Conservation (phyloP, 2,113 vertebrate species). For the Accipiter virgatus region DNA sequence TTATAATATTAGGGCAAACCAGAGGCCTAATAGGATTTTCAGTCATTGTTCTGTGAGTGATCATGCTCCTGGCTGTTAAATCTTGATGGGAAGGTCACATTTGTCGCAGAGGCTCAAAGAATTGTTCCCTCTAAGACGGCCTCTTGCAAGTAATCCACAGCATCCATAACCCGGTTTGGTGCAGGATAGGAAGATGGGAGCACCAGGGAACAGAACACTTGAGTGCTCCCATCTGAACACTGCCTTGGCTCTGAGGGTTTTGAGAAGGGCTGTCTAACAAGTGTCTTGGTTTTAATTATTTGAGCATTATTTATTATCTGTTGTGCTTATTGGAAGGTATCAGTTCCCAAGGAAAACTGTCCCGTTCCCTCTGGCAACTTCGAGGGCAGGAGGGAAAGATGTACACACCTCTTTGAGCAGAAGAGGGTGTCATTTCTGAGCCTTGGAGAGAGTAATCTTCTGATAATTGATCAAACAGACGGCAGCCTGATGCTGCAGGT, state of each 20-base stretch:
- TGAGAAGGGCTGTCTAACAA: neutral
- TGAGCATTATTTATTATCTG: neutral
- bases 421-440: neutral
- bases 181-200: no score
- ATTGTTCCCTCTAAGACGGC: no score
- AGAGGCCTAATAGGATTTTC: neutral
- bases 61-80: neutral
- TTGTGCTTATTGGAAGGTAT: neutral
- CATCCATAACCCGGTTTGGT: neutral
- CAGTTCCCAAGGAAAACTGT: neutral
- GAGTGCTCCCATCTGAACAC: accelerated
- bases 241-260: neutral
- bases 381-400: neutral
- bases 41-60: neutral
- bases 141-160: neutral
- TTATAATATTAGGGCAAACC: neutral
- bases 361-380: neutral
- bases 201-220: accelerated
- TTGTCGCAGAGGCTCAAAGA: neutral
- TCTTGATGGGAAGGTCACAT: neutral
- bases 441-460: no score
- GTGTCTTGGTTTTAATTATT: neutral
- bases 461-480: accelerated
- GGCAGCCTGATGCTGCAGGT: neutral
- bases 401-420: neutral